Evolutionary conservation across 1,140 invertebrate genomes (phyloP).

Genomic region (Drosophila sucinea): DNA sequence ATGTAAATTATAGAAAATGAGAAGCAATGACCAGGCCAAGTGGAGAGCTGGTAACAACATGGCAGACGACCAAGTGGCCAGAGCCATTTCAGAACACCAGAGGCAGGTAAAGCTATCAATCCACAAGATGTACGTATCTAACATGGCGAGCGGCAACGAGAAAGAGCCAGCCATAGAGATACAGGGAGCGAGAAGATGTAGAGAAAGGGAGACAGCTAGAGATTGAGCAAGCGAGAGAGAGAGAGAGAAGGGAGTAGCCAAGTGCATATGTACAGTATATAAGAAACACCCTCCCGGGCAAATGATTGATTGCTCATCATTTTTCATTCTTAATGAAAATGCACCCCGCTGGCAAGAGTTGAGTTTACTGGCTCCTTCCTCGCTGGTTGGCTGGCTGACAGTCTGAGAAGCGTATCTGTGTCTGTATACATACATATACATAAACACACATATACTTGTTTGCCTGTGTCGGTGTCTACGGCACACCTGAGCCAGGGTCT

Average conservation of each 20-base stretch:
- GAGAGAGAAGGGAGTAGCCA: slow-evolving; percentile 33
- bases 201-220: slow-evolving; percentile 24
- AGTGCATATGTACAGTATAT: slow-evolving; percentile 26
- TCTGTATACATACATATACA: slow-evolving; percentile 22
- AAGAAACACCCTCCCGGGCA: slow-evolving; percentile 78
- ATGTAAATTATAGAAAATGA: slow-evolving; percentile 79
- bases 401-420: slow-evolving; percentile 37
- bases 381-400: slow-evolving; percentile 56
- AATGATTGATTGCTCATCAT: slow-evolving; percentile 84
- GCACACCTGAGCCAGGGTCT: slow-evolving; percentile 69
- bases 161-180: slow-evolving; percentile 29
- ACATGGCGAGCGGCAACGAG: slow-evolving; percentile 36
- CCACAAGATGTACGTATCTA: slow-evolving; percentile 74
- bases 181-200: slow-evolving; percentile 18
- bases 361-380: slow-evolving; percentile 47
- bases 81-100: slow-evolving; percentile 74
- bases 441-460: slow-evolving; percentile 22
- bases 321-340: slow-evolving; percentile 84
- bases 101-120: slow-evolving; percentile 82
- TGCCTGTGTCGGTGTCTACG: slow-evolving; percentile 14
- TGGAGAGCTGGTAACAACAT: slow-evolving; percentile 45
- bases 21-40: slow-evolving; percentile 68
- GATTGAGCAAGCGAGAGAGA: slow-evolving; percentile 22
- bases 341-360: slow-evolving; percentile 83
- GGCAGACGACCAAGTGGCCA: slow-evolving; percentile 39